These are phyloP conservation scores for Microtus oregoni DNA, from an alignment of 2,113 vertebrate species.

Conservation along the genomic window DNA sequence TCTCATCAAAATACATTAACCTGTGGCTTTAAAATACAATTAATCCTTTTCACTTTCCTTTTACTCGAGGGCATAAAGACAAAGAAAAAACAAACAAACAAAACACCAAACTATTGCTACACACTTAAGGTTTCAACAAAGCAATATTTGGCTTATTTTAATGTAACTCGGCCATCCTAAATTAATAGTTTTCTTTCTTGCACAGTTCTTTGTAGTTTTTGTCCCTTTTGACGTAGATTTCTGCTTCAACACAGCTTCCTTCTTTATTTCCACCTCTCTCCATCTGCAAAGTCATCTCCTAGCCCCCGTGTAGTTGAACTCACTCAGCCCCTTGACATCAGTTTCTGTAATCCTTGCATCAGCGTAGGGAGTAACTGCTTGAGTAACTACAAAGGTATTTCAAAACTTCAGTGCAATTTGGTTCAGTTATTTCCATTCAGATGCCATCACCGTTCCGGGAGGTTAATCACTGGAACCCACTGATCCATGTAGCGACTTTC, in stretches of 20 bases:
- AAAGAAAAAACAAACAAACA: background rate
- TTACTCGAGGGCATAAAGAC: conserved; percentile 74
- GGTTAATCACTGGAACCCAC: conserved; percentile 97
- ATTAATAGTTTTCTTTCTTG: conserved; percentile 64
- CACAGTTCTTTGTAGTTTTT: conserved; percentile 69
- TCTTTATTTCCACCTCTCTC: conserved; percentile 67
- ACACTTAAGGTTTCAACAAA: conserved; percentile 75
- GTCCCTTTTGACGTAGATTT: conserved; percentile 67
- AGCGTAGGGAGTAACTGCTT: conserved; percentile 84
- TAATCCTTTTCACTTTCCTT: conserved; percentile 72
- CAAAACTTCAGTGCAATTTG: conserved; percentile 88
- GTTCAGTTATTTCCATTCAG: conserved; percentile 69
- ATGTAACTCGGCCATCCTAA: conserved; percentile 63
- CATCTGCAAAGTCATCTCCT: conserved; percentile 71
- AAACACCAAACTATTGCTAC: conserved; percentile 70
- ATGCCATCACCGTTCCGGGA: conserved; percentile 93
- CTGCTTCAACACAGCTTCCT: conserved; percentile 71
- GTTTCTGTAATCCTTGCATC: conserved; percentile 79
- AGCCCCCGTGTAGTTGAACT: conserved; percentile 71
- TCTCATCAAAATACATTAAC: conserved; percentile 84
- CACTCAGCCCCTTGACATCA: conserved; percentile 75
- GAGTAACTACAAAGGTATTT: conserved; percentile 89
- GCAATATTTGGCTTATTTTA: conserved; percentile 61
- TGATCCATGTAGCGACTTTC: conserved; percentile 97
- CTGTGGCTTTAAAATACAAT: conserved; percentile 81